Conservation (phyloP, 2,888 invertebrate species). For the Drosophila anomalata region DNA sequence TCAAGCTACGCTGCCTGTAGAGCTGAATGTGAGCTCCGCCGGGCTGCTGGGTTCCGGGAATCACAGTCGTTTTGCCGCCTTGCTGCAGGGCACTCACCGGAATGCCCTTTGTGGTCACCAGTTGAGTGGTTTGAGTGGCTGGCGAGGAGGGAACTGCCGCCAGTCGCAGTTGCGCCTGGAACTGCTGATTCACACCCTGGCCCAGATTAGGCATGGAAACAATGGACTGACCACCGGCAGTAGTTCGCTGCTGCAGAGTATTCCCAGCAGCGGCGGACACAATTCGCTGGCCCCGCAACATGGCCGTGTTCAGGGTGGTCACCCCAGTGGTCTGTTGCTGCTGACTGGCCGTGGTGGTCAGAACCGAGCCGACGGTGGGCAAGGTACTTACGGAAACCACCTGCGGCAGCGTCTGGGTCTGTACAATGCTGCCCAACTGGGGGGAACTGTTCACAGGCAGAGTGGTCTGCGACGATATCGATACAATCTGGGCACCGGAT, state of each 20-base stretch:
- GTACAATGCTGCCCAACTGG: slow-evolving; percentile 81
- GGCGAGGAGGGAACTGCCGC: slow-evolving; percentile 74
- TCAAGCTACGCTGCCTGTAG: slow-evolving; percentile 83
- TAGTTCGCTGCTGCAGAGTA: slow-evolving; percentile 81
- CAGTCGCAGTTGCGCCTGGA: slow-evolving; percentile 82
- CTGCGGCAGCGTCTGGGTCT: slow-evolving; percentile 82
- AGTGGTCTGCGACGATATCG: slow-evolving; percentile 81
- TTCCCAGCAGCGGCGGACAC: slow-evolving; percentile 78
- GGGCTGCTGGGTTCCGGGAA: slow-evolving; percentile 73
- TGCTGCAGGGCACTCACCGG: slow-evolving; percentile 82
- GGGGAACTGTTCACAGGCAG: slow-evolving; percentile 77
- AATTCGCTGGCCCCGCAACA: slow-evolving; percentile 82
- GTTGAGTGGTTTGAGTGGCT: slow-evolving; percentile 72
- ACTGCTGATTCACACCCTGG: slow-evolving; percentile 79
- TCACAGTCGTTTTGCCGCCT: slow-evolving; percentile 75
- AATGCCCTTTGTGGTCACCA: slow-evolving; percentile 82
- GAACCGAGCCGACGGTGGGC: slow-evolving; percentile 82
- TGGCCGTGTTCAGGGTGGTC: slow-evolving; percentile 81
- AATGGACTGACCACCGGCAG: slow-evolving; percentile 82
- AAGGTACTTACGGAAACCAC: slow-evolving; percentile 84
- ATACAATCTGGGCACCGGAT: slow-evolving; percentile 81
- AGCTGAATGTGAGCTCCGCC: slow-evolving; percentile 82
- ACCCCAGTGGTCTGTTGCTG: slow-evolving; percentile 76
- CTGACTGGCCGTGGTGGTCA: slow-evolving; percentile 82
- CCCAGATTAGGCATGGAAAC: slow-evolving; percentile 83